These are phyloP conservation scores for Zapornia atra DNA, from an alignment of 2,113 vertebrate species.

Conservation along the genomic window DNA sequence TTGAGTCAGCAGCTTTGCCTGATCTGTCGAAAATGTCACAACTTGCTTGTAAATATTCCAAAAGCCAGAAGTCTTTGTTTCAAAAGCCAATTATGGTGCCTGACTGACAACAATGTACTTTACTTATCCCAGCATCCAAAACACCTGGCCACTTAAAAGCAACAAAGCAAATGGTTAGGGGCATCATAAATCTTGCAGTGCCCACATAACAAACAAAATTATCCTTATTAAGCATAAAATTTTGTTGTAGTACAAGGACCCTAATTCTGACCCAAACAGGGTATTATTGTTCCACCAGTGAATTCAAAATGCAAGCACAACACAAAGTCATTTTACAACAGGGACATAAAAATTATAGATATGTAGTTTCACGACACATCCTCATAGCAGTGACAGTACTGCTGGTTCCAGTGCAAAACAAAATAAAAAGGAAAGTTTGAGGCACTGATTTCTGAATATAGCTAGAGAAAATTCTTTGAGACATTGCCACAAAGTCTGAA, in stretches of 20 bases:
- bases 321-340: neutral
- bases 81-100: slow-evolving; percentile 39
- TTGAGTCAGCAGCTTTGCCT: slow-evolving; percentile 28
- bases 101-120: slow-evolving; percentile 8
- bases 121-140: neutral
- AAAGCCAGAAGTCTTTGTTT: slow-evolving; percentile 28
- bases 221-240: slow-evolving; percentile 15
- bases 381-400: neutral
- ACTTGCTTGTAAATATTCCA: slow-evolving; percentile 51
- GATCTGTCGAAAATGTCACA: slow-evolving; percentile 56
- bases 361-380: neutral
- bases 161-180: neutral
- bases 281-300: neutral
- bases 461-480: neutral
- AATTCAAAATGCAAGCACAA: neutral
- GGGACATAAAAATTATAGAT: neutral
- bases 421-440: neutral
- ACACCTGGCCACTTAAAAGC: slow-evolving; percentile 14
- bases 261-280: neutral
- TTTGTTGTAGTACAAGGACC: neutral
- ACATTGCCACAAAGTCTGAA: neutral
- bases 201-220: neutral
- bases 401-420: neutral
- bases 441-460: neutral
- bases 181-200: neutral